Conservation (phyloP, 2,113 vertebrate species). For the Piaya cayana region DNA sequence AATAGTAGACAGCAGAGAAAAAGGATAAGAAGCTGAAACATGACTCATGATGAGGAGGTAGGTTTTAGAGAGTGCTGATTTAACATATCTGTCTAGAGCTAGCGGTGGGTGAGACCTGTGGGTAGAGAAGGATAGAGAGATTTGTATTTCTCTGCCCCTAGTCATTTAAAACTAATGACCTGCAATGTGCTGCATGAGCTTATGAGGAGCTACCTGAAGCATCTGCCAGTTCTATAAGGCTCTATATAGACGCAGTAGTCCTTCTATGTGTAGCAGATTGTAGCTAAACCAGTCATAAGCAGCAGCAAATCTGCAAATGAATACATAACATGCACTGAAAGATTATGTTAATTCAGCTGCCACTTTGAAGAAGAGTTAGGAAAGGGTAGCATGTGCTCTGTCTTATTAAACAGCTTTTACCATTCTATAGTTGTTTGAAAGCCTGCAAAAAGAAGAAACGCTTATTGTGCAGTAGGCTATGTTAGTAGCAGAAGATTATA, state of each 20-base stretch:
- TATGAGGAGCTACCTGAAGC: background rate
- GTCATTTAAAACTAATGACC: background rate
- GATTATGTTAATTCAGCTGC: slow-evolving; percentile 19
- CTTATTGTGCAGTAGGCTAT: background rate
- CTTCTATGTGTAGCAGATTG: background rate
- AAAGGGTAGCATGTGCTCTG: background rate
- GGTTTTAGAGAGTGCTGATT: background rate
- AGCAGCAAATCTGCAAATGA: slow-evolving; percentile 49
- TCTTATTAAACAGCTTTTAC: background rate
- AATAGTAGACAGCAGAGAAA: background rate
- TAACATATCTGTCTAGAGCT: background rate
- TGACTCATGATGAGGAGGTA: background rate
- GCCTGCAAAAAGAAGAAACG: background rate
- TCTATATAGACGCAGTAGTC: background rate
- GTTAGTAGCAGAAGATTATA: background rate
- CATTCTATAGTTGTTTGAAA: background rate
- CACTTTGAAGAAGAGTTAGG: slow-evolving; percentile 35
- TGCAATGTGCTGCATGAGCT: background rate
- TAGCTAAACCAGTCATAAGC: background rate
- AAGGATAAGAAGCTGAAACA: background rate
- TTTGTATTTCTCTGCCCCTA: background rate
- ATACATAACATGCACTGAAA: slow-evolving; percentile 8
- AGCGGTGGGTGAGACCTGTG: background rate
- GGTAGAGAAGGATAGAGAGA: background rate
- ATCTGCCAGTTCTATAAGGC: background rate